phyloP scores from a whole-genome alignment of 2,888 invertebrate genomes.

The Xylota sylvarum region DNA sequence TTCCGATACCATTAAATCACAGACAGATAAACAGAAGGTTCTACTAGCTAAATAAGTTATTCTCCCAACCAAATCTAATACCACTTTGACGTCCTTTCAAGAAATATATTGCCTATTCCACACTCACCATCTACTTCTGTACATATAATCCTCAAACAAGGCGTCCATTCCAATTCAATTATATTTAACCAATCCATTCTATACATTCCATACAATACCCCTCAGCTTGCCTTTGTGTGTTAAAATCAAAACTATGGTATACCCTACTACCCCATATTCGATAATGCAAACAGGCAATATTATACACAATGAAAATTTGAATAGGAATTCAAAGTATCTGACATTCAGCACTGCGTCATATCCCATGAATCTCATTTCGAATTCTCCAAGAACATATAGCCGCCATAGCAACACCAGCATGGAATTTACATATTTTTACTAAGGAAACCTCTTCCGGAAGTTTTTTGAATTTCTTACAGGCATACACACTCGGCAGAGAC shows the following conservation, averaged over 20 bases:
- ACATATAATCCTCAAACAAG: background rate
- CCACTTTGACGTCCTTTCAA: too few species aligned
- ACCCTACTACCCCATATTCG: constrained; percentile 39
- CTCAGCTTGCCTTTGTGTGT: background rate
- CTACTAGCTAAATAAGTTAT: too few species aligned
- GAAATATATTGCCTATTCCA: background rate
- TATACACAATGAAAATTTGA: constrained; percentile 48
- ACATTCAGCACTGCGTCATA: constrained; percentile 61
- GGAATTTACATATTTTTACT: constrained; percentile 65
- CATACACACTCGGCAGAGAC: background rate
- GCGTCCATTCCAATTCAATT: constrained; percentile 20
- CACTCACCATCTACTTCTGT: background rate
- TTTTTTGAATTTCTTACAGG: constrained; percentile 16
- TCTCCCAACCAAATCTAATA: too few species aligned
- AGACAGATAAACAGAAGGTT: too few species aligned
- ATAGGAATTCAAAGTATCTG: constrained; percentile 53
- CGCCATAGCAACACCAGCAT: background rate
- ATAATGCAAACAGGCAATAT: constrained; percentile 54
- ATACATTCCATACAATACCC: background rate
- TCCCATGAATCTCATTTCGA: constrained; percentile 70
- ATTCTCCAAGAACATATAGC: constrained; percentile 26
- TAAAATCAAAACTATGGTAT: constrained; percentile 54
- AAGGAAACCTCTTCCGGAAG: constrained; percentile 43
- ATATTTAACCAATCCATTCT: constrained; percentile 1
- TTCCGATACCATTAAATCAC: too few species aligned